These are phyloP conservation scores for Lacerta bilineata DNA, from an alignment of 2,797 vertebrate genomes.

Conservation along the genomic window DNA sequence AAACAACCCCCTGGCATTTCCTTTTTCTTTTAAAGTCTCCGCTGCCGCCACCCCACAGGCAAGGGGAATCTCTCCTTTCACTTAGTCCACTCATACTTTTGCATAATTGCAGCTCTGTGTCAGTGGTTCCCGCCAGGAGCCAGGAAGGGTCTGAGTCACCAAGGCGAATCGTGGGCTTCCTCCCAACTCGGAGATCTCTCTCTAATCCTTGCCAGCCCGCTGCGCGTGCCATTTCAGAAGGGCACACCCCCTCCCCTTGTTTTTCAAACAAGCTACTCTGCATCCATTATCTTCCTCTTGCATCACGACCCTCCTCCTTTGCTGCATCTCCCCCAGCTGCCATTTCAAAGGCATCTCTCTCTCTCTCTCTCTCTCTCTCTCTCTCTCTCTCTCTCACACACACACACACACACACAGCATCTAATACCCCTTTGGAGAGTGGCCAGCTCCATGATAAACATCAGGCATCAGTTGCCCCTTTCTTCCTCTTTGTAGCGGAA, in stretches of 20 bases:
- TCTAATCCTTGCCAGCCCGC: neutral
- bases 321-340: neutral
- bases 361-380: no score
- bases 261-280: neutral
- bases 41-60: neutral
- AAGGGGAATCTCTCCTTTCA: neutral
- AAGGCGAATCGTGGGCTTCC: neutral
- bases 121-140: neutral
- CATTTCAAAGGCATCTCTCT: neutral
- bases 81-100: neutral
- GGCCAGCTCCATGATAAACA: neutral
- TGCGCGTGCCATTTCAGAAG: neutral
- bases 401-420: neutral
- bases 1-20: no score
- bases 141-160: neutral
- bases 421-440: neutral
- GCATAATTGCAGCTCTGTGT: neutral
- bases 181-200: neutral
- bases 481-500: neutral
- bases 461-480: neutral
- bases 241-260: neutral
- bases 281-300: neutral
- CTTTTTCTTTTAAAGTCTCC: no score
- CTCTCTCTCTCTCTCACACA: no score
- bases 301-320: neutral